These are phyloP conservation scores for Aphidoletes aphidimyza DNA, from an alignment of 2,888 invertebrate species.

Conservation along the genomic window DNA sequence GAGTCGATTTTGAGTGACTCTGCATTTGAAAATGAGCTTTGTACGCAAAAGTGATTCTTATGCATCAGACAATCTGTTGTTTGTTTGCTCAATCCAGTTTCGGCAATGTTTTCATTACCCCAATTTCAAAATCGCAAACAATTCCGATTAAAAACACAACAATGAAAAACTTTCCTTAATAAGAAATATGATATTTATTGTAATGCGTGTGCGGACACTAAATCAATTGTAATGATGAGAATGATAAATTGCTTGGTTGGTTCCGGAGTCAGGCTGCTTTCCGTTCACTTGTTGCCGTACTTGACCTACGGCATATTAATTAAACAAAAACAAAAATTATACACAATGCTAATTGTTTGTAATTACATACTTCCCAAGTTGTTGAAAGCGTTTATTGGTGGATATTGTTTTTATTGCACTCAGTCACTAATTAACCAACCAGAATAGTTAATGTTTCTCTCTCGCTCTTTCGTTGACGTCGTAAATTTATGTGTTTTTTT, in stretches of 20 bases:
- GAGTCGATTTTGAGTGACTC: no score
- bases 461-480: not conserved
- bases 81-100: no score
- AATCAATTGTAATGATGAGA: slow-evolving; percentile 27
- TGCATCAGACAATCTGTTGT: no score
- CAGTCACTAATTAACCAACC: not conserved
- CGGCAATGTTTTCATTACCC: no score
- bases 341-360: slow-evolving; percentile 47
- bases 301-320: slow-evolving; percentile 51
- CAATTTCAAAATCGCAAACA: no score
- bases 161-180: not conserved
- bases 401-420: not conserved
- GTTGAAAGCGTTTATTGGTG: slow-evolving; percentile 1
- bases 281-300: not conserved
- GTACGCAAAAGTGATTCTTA: no score
- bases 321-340: slow-evolving; percentile 19
- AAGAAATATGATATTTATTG: not conserved
- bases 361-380: slow-evolving; percentile 36
- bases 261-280: not conserved
- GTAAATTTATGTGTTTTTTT: not conserved
- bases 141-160: no score
- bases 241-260: not conserved
- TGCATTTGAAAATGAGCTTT: no score
- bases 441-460: not conserved
- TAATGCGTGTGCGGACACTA: not conserved